Base-by-base conservation (phyloP, 1,140 invertebrate genomes). In the Trichogramma pretiosum region DNA sequence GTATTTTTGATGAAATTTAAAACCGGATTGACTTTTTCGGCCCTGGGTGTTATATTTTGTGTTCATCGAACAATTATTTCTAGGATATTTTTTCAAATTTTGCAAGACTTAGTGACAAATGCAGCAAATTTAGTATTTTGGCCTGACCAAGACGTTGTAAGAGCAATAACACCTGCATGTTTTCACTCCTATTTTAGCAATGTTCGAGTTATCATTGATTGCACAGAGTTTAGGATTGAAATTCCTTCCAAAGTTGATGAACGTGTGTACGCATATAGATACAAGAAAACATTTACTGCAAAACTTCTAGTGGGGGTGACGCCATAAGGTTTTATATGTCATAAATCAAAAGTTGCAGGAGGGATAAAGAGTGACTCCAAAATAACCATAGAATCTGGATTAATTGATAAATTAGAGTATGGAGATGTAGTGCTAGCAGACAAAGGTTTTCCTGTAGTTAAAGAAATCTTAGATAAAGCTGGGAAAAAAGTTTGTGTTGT, bases 201-300 rank as follows among this genome's bases (percentile, higher is more conserved):
- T 7, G 11, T 11, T 28, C 24, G 66, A 53, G 62, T 67, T 2
- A 68, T 70, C 36, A 62, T 68, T 45, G 66, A 71, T 41, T 70
- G 66, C 43, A 69, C 63, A 46, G 67, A 72, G 58, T 56, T 73
- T 18, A 58, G 56, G 52, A 64, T 62, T 22, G 58, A 70, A 57
- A 53, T 52, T 14, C 65, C 63, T 16, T 37, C 58, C 19, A 37
- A 14, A 41, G 52, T 60, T 24, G 57, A 63, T 28, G 37, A 59
- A 39, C 35, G 58, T 44, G 44, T 62, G 32, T 46, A 37, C 17
- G 51, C 56, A 37, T 68, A 66, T 41, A 49, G 57, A 46, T 72
- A 72, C 44, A 70, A 73, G 60, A 59, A 58, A 42, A 44, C 54
- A 33, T 67, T 59, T 47, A 73, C 67, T 21, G 58, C 57, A 2